phyloP scores from a whole-genome alignment of 2,113 vertebrate genomes.

The Peucedramus taeniatus region DNA sequence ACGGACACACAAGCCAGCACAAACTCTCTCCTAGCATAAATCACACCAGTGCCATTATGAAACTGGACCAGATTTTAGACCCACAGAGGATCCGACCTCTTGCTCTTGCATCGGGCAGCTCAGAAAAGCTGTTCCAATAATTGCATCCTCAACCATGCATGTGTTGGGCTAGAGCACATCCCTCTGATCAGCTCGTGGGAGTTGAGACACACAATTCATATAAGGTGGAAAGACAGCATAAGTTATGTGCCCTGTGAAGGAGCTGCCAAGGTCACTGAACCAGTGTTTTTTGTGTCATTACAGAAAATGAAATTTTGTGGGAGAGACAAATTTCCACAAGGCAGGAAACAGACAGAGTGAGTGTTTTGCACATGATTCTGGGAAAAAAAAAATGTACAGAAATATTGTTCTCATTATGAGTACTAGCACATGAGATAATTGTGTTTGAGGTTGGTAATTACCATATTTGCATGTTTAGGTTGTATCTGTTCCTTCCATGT shows the following conservation, averaged over 20 bases:
- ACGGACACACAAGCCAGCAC: not conserved
- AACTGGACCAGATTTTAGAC: not conserved
- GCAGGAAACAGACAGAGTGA: not conserved
- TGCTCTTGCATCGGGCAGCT: not conserved
- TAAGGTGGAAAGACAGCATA: not conserved
- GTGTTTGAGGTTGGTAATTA: constrained; percentile 48
- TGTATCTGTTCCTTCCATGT: constrained; percentile 8
- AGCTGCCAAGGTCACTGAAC: constrained; percentile 27
- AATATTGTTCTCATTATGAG: constrained; percentile 31
- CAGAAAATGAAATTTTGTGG: constrained; percentile 38
- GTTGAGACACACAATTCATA: not conserved
- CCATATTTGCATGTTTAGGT: constrained; percentile 41
- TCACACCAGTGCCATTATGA: not conserved
- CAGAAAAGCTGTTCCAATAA: not conserved
- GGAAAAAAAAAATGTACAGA: not conserved
- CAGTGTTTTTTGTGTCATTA: not conserved
- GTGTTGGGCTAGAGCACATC: not conserved
- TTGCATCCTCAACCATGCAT: not conserved
- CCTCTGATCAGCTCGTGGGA: not conserved
- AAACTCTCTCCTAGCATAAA: not conserved
- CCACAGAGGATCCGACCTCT: not conserved
- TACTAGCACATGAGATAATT: constrained; percentile 46
- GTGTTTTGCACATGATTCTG: constrained; percentile 4
- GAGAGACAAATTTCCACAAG: constrained; percentile 38
- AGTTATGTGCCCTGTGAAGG: not conserved